Conservation (phyloP, 1,140 invertebrate genomes). For the Drosophila sproati region DNA sequence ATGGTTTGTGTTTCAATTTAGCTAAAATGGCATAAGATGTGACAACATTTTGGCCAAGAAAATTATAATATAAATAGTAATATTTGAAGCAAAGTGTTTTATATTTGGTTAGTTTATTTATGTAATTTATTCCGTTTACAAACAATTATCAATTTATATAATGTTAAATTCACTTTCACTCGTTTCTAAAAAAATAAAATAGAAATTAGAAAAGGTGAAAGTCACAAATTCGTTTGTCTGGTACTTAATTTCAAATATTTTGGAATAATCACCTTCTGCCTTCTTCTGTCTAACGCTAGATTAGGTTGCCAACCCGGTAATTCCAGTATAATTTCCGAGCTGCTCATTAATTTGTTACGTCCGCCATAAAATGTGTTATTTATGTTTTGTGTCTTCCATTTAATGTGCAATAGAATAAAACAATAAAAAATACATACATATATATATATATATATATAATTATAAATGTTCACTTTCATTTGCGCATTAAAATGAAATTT, state of each 20-base stretch:
- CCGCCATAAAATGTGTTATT: slow-evolving; percentile 41
- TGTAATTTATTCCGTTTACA: background rate
- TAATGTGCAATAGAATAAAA: slow-evolving; percentile 18
- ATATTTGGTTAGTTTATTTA: too few relatives aligned
- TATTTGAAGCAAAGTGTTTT: too few relatives aligned
- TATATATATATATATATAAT: background rate
- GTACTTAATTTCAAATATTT: background rate
- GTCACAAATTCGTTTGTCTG: background rate
- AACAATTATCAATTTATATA: too few relatives aligned
- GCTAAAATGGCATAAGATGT: too few relatives aligned
- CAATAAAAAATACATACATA: background rate
- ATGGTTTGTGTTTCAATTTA: background rate
- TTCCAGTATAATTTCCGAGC: slow-evolving; percentile 11
- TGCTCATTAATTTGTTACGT: slow-evolving; percentile 24
- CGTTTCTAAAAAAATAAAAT: background rate
- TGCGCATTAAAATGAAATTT: slow-evolving; percentile 72
- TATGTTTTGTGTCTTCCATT: slow-evolving; percentile 22
- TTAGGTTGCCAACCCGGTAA: background rate
- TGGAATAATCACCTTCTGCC: slow-evolving; percentile 15
- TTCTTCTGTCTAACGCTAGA: slow-evolving; percentile 15
- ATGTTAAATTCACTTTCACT: background rate
- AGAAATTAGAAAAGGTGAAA: slow-evolving; percentile 22
- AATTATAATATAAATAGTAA: too few relatives aligned
- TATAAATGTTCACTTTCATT: slow-evolving; percentile 48
- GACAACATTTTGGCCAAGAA: too few relatives aligned